These are phyloP conservation scores for Cuniculus paca DNA, from an alignment of 2,797 vertebrate species.

Conservation along the genomic window DNA sequence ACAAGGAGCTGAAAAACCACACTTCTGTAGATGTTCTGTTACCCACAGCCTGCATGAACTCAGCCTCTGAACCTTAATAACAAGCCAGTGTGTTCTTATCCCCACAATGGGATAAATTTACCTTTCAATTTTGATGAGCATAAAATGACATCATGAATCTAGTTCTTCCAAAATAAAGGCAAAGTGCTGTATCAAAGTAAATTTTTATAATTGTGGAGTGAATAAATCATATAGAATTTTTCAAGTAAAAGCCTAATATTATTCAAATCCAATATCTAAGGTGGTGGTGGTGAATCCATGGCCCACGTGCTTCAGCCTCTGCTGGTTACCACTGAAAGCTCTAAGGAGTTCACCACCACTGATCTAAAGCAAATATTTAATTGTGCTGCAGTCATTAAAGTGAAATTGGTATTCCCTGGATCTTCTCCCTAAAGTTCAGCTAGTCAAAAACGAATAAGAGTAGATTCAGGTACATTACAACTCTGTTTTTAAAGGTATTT, in stretches of 20 bases:
- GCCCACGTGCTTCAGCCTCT: neutral
- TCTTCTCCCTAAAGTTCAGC: slow-evolving; percentile 4
- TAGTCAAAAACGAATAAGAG: neutral
- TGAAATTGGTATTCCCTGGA: neutral
- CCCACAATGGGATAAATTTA: neutral
- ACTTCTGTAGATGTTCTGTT: neutral
- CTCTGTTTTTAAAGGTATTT: slow-evolving; percentile 48
- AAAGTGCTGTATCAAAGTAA: slow-evolving; percentile 13
- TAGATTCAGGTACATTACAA: neutral
- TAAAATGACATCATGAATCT: slow-evolving; percentile 10
- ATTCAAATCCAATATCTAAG: neutral
- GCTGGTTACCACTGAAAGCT: neutral
- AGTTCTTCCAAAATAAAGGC: slow-evolving; percentile 12
- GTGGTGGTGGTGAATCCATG: neutral
- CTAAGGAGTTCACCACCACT: neutral
- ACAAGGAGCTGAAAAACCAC: neutral
- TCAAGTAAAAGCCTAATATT: neutral
- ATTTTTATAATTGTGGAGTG: neutral
- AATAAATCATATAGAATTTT: slow-evolving; percentile 20
- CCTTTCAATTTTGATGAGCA: neutral
- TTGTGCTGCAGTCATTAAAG: slow-evolving; percentile 17
- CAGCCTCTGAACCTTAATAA: neutral
- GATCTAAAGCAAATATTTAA: neutral
- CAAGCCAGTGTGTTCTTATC: neutral
- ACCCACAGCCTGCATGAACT: neutral